These are phyloP conservation scores for Varroa destructor DNA, from an alignment of 1,140 invertebrate genomes.

Conservation along the genomic window DNA sequence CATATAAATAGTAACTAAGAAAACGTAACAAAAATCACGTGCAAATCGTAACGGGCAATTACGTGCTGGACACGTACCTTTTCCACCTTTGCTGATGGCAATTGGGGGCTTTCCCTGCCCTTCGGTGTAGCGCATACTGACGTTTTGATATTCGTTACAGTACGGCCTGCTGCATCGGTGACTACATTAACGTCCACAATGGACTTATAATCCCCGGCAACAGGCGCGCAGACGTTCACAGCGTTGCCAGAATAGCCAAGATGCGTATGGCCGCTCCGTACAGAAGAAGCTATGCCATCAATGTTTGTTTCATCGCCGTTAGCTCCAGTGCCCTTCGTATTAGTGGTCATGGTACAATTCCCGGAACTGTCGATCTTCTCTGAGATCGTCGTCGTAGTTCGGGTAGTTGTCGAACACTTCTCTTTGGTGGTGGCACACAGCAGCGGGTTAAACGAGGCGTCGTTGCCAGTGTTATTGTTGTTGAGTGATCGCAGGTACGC, in stretches of 20 bases:
- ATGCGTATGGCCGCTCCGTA: background rate
- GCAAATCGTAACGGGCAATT: too few relatives aligned
- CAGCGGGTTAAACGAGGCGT: too few relatives aligned
- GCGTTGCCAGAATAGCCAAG: background rate
- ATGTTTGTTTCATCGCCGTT: too few relatives aligned
- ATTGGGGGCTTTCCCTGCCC: background rate
- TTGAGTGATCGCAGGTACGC: constrained; percentile 17
- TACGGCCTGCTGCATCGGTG: constrained; percentile 18
- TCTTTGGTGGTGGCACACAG: constrained; percentile 1
- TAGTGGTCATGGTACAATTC: too few relatives aligned
- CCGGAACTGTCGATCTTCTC: constrained; percentile 17
- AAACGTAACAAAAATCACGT: too few relatives aligned
- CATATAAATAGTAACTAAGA: too few relatives aligned
- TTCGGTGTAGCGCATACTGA: constrained; percentile 22
- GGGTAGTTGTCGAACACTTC: constrained; percentile 14
- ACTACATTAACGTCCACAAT: constrained; percentile 24
- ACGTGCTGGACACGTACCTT: background rate
- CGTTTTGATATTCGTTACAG: constrained; percentile 21
- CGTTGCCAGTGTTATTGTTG: background rate
- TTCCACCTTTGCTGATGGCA: constrained; percentile 21
- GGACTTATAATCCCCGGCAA: background rate
- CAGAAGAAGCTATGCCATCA: too few relatives aligned
- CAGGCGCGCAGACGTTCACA: too few relatives aligned
- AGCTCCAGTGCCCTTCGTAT: too few relatives aligned
- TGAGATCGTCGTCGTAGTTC: constrained; percentile 17